phyloP scores from a whole-genome alignment of 2,888 invertebrate species.

The Caenorhabditis japonica region DNA sequence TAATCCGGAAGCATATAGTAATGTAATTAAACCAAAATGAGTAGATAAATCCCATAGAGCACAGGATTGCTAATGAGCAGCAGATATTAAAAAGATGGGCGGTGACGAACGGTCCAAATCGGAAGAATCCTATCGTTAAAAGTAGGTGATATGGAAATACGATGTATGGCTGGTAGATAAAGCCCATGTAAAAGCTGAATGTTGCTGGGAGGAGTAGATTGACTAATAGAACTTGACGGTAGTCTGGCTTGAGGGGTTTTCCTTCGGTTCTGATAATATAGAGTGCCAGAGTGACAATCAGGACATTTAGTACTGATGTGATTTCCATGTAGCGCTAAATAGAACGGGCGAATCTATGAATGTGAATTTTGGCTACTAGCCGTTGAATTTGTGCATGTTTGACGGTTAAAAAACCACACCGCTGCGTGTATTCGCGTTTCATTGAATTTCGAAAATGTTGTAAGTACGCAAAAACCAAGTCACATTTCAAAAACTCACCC shows the following conservation, averaged over 20 bases:
- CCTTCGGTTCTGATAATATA: conserved; percentile 29
- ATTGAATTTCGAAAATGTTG: no score
- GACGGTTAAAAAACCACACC: no score
- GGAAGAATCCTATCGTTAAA: conserved; percentile 41
- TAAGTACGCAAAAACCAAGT: no score
- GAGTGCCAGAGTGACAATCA: conserved; percentile 5
- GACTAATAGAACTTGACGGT: conserved; percentile 38
- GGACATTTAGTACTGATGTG: conserved; percentile 22
- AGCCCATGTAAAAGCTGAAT: conserved; percentile 49
- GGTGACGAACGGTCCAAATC: conserved; percentile 45
- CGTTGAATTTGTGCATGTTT: no score
- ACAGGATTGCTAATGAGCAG: conserved; percentile 42
- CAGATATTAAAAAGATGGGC: conserved; percentile 50
- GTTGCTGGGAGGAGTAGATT: conserved; percentile 35
- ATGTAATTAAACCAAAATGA: conserved; percentile 51
- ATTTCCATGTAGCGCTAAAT: conserved; percentile 44
- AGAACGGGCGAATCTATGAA: no score
- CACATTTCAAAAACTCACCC: conserved; percentile 17
- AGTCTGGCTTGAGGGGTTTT: conserved; percentile 21
- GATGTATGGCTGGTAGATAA: conserved; percentile 47
- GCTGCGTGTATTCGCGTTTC: no score
- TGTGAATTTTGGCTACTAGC: no score
- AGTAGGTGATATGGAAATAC: conserved; percentile 49
- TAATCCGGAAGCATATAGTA: conserved; percentile 39
- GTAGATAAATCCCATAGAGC: conserved; percentile 51